These are phyloP conservation scores for Archips xylosteana DNA, from an alignment of 2,888 invertebrate genomes.

Conservation along the genomic window DNA sequence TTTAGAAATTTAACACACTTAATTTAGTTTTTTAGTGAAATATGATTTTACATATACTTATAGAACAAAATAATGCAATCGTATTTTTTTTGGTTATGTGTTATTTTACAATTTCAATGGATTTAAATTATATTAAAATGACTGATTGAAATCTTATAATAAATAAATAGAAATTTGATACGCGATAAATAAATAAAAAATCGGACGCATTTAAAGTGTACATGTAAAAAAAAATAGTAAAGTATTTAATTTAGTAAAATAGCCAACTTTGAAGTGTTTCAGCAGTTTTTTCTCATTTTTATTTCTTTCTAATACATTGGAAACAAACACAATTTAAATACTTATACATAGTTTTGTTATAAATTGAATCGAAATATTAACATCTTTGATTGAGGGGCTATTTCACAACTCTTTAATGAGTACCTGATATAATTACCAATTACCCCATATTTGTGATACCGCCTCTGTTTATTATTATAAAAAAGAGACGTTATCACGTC, in stretches of 20 bases:
- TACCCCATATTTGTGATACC: no score
- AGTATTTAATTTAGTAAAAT: background rate
- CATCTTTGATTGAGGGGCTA: no score
- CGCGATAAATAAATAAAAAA: background rate
- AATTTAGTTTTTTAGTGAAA: conserved; percentile 15
- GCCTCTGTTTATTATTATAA: no score
- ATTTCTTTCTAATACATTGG: background rate
- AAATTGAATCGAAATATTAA: conserved; percentile 7
- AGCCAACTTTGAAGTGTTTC: background rate
- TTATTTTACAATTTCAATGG: conserved; percentile 8
- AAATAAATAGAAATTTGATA: background rate
- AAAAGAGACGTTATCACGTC: no score
- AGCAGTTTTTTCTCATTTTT: background rate
- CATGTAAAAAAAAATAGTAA: background rate
- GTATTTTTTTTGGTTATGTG: conserved; percentile 17
- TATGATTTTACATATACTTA: background rate
- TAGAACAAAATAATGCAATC: conserved; percentile 17
- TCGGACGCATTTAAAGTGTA: background rate
- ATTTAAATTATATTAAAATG: background rate
- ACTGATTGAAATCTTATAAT: conserved; percentile 10
- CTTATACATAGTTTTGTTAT: no score
- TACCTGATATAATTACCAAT: no score
- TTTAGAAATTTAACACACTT: conserved; percentile 16
- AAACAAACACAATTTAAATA: no score
- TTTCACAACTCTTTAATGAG: no score